phyloP scores from a whole-genome alignment of 2,888 invertebrate genomes.

The Cryptus viduatorius region DNA sequence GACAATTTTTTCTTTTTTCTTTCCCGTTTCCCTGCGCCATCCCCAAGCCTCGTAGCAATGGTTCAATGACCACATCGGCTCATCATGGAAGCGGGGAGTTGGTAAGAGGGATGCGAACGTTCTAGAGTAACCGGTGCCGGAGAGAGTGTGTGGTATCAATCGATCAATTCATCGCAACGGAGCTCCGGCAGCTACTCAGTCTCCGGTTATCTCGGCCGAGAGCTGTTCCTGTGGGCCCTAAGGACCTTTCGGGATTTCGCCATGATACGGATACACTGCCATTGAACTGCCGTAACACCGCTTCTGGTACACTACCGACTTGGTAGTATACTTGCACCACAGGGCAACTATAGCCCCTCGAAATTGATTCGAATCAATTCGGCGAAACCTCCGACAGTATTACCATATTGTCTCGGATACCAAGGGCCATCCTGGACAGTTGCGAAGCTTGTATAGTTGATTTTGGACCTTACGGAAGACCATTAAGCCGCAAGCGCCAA shows the following conservation, averaged over 20 bases:
- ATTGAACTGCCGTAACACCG: constrained; percentile 14
- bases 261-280: constrained; percentile 36
- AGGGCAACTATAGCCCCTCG: constrained; percentile 4
- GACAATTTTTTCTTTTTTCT: not conserved
- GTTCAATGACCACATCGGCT: constrained; percentile 11
- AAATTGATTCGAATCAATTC: constrained; percentile 57
- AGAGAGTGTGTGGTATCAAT: constrained; percentile 21
- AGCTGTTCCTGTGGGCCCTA: constrained; percentile 3
- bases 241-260: constrained; percentile 43
- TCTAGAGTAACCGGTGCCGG: constrained; percentile 5
- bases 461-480: not conserved
- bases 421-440: not conserved
- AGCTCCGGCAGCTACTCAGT: constrained; percentile 12
- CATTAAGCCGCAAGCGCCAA: not conserved
- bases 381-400: constrained; percentile 14
- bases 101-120: constrained; percentile 6
- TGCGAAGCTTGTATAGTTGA: not conserved
- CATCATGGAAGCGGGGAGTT: not conserved
- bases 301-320: not conserved
- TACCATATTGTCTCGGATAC: constrained; percentile 33
- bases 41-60: not conserved
- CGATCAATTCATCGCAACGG: constrained; percentile 38
- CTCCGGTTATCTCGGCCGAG: constrained; percentile 11
- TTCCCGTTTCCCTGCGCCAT: not conserved
- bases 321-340: not conserved